Evolutionary conservation across 2,113 vertebrate genomes (phyloP).

Genomic region (Okapia johnstoni): DNA sequence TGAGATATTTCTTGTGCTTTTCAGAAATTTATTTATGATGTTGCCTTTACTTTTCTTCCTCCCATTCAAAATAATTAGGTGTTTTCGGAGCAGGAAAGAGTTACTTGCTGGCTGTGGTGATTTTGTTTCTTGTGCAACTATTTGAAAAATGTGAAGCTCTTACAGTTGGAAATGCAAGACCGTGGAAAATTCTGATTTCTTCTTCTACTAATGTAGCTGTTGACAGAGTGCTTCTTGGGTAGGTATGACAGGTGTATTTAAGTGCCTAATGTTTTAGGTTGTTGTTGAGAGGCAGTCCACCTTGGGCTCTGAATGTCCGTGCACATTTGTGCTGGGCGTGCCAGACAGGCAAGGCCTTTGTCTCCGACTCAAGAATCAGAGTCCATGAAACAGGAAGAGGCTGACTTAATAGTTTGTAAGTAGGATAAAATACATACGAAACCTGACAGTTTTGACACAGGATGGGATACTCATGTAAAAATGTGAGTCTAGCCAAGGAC

Average conservation of each 20-base stretch:
- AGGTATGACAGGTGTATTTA: conserved; percentile 30
- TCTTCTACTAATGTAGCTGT: conserved; percentile 86
- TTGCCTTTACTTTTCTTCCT: conserved; percentile 31
- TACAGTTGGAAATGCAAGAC: conserved; percentile 39
- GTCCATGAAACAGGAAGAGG: background rate
- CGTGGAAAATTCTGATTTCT: conserved; percentile 85
- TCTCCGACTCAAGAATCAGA: background rate
- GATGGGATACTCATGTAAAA: background rate
- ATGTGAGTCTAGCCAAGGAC: background rate
- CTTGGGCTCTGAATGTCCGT: background rate
- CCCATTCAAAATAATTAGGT: conserved; percentile 73
- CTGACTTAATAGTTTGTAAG: background rate
- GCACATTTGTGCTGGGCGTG: background rate
- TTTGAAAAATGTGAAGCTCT: conserved; percentile 78
- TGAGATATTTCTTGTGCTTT: background rate
- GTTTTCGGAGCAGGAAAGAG: conserved; percentile 89
- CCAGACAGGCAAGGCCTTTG: background rate
- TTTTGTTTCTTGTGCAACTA: conserved; percentile 83
- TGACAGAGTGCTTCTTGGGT: conserved; percentile 85
- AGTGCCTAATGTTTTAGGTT: background rate
- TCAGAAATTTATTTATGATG: background rate
- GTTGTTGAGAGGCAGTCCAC: background rate
- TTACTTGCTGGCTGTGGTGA: conserved; percentile 83
- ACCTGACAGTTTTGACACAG: background rate
- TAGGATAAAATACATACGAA: background rate